Evolutionary conservation across 2,888 invertebrate genomes (phyloP).

Genomic region (Lochmaea crataegi): DNA sequence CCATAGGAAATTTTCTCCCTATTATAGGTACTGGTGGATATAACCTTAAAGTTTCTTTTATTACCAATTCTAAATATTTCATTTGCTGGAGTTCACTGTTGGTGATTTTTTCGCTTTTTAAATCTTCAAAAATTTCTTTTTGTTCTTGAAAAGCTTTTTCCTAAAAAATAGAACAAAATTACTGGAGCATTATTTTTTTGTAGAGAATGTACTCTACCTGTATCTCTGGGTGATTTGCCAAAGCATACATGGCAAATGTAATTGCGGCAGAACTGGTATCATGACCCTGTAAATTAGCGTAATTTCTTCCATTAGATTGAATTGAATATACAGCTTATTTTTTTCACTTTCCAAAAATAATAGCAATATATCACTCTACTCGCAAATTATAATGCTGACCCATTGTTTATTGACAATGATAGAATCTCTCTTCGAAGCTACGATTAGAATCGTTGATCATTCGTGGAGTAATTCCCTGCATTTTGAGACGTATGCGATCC

Average conservation of each 20-base stretch:
- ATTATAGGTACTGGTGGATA: constrained; percentile 31
- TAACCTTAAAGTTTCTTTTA: constrained; percentile 67
- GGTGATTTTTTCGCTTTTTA: constrained; percentile 47
- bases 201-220: constrained; percentile 54
- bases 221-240: constrained; percentile 63
- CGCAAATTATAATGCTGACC: too few relatives aligned
- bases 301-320: too few relatives aligned
- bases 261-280: constrained; percentile 24
- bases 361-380: too few relatives aligned
- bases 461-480: too few relatives aligned
- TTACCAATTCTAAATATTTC: constrained; percentile 69
- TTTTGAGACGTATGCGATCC: too few relatives aligned
- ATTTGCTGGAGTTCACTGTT: constrained; percentile 65
- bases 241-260: constrained; percentile 51
- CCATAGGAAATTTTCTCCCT: constrained; percentile 18
- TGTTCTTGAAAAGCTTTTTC: constrained; percentile 59
- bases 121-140: constrained; percentile 54
- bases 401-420: too few relatives aligned
- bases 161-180: constrained; percentile 47
- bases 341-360: too few relatives aligned
- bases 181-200: too few relatives aligned
- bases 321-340: too few relatives aligned
- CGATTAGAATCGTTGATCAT: too few relatives aligned
- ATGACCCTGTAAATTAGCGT: constrained; percentile 40
- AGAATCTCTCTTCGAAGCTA: too few relatives aligned